phyloP scores from a whole-genome alignment of 2,888 invertebrate genomes.

The Dusona sp. region DNA sequence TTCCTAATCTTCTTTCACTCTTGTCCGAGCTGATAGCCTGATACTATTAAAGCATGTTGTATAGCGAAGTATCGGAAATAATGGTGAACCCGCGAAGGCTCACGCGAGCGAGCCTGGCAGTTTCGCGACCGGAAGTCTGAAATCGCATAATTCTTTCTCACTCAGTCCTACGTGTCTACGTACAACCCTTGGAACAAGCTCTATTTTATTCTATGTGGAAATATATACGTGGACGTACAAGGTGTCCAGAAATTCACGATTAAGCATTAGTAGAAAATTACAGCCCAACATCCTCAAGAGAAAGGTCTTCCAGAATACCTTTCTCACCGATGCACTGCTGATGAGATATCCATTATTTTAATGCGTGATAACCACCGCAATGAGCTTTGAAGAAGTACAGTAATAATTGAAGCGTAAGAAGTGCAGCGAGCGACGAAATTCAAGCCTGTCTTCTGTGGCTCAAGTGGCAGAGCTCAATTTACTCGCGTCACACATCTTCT shows the following conservation, averaged over 20 bases:
- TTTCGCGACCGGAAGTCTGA: constrained; percentile 71
- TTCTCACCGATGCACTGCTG: too few species aligned
- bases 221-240: background rate
- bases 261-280: too few species aligned
- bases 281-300: too few species aligned
- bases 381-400: background rate
- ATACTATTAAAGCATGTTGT: constrained; percentile 29
- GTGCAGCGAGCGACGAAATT: background rate
- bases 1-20: constrained; percentile 18
- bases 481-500: too few species aligned
- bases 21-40: constrained; percentile 1
- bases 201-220: background rate
- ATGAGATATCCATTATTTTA: background rate
- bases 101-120: constrained; percentile 52
- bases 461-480: too few species aligned
- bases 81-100: constrained; percentile 52
- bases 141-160: constrained; percentile 68
- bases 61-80: constrained; percentile 60
- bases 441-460: background rate
- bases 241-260: background rate
- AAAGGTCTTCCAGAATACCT: too few species aligned
- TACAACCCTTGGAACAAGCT: background rate
- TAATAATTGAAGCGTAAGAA: background rate
- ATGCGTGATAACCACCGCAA: background rate
- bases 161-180: constrained; percentile 41